Conservation (phyloP, 2,888 invertebrate species). For the Hypomecis punctinalis region DNA sequence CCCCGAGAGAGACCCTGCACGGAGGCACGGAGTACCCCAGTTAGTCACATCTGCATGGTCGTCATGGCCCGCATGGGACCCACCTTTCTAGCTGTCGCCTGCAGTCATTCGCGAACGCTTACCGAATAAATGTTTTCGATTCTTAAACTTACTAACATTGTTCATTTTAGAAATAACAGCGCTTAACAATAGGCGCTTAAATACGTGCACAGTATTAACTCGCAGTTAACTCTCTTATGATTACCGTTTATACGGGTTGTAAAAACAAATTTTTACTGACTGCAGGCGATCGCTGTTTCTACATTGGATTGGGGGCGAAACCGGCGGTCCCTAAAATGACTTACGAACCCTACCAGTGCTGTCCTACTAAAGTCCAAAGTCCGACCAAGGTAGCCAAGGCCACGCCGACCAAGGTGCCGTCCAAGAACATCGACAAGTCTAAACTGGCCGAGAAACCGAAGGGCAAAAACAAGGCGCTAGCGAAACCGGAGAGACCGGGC, state of each 20-base stretch:
- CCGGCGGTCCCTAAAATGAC: conserved; percentile 90
- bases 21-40: conserved; percentile 59
- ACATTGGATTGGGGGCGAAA: conserved; percentile 97
- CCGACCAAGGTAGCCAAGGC: conserved; percentile 92
- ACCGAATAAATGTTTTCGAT: conserved; percentile 79
- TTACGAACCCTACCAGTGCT: conserved; percentile 96
- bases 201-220: conserved; percentile 79
- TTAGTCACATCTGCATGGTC: conserved; percentile 82
- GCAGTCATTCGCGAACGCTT: conserved; percentile 87
- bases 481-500: conserved; percentile 84
- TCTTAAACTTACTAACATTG: conserved; percentile 81
- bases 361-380: conserved; percentile 93
- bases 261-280: conserved; percentile 94
- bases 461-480: conserved; percentile 81
- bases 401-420: conserved; percentile 86
- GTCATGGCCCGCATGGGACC: conserved; percentile 76
- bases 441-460: conserved; percentile 70
- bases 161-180: conserved; percentile 76
- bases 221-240: conserved; percentile 74
- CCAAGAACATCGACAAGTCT: conserved; percentile 77
- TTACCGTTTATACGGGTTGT: conserved; percentile 78
- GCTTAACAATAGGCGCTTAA: conserved; percentile 73
- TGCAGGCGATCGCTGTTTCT: conserved; percentile 99
- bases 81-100: conserved; percentile 85
- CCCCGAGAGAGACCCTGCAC: conserved; percentile 72